These are phyloP conservation scores for Ceriagrion tenellum DNA, from an alignment of 2,888 invertebrate genomes.

Conservation along the genomic window DNA sequence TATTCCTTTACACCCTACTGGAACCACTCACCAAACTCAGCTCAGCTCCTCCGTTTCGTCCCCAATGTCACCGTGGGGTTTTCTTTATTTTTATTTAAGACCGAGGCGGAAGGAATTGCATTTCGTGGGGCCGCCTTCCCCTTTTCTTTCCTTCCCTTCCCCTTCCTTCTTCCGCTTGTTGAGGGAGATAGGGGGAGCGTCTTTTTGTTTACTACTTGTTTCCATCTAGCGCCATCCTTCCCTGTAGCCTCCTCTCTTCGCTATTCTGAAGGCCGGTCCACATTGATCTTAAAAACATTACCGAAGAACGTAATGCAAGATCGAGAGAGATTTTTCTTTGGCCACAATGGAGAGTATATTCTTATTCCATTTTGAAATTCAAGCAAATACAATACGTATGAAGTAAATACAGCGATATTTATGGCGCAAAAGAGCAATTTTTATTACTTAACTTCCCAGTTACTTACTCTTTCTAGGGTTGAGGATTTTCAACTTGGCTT, in stretches of 20 bases:
- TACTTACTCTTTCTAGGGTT: too few relatives aligned
- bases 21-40: background rate
- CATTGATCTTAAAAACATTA: too few relatives aligned
- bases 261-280: background rate
- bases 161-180: background rate
- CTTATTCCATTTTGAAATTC: too few relatives aligned
- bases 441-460: too few relatives aligned
- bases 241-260: background rate
- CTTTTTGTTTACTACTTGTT: background rate
- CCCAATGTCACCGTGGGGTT: background rate
- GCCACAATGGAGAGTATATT: too few relatives aligned
- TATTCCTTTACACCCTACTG: background rate
- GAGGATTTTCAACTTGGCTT: too few relatives aligned
- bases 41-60: background rate
- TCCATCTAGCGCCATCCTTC: background rate
- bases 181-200: background rate
- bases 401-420: too few relatives aligned
- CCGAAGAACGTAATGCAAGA: too few relatives aligned
- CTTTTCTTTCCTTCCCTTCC: background rate
- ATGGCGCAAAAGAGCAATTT: too few relatives aligned
- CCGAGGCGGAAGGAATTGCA: background rate
- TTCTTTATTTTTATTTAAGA: background rate
- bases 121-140: background rate
- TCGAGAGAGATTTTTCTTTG: too few relatives aligned
- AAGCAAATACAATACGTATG: too few relatives aligned